A percentile compares a stretch with the other conserved stretches of the same genome.
These are phyloP conservation scores for Phengaris alcon DNA, from an alignment of 2,888 invertebrate genomes.

Conservation along the genomic window DNA sequence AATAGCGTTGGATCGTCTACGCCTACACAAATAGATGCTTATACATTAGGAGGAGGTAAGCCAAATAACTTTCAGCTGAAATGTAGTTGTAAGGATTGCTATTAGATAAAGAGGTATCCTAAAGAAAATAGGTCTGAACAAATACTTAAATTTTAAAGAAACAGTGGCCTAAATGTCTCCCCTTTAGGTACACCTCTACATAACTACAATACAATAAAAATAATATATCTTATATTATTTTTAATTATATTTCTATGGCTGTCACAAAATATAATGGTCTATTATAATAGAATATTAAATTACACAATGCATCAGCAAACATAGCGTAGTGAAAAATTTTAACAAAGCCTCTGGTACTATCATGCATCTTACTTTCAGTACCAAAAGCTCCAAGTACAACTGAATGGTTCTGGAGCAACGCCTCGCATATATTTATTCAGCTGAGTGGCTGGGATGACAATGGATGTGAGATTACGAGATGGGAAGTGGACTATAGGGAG, in stretches of 20 bases:
- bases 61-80: conserved; percentile 39
- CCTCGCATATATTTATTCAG: conserved; percentile 88
- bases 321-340: not conserved
- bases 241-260: not conserved
- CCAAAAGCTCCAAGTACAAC: conserved; percentile 85
- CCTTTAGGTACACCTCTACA: not conserved
- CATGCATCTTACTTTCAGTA: conserved; percentile 53
- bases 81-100: not conserved
- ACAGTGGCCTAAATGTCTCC: not conserved
- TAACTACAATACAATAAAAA: no score
- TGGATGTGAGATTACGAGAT: conserved; percentile 89
- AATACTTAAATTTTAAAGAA: not conserved
- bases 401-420: conserved; percentile 89
- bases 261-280: no score
- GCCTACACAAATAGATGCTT: conserved; percentile 80
- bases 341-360: not conserved
- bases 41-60: conserved; percentile 79
- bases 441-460: conserved; percentile 91
- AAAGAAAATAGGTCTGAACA: not conserved
- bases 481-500: conserved; percentile 85
- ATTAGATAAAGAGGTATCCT: not conserved
- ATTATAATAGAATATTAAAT: no score
- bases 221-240: no score
- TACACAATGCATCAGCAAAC: no score
- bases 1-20: conserved; percentile 90